Evolutionary conservation across 2,797 vertebrate genomes (phyloP), one percentile per base, ranked within the genome.

Genomic region (Epinephelus malabaricus): DNA sequence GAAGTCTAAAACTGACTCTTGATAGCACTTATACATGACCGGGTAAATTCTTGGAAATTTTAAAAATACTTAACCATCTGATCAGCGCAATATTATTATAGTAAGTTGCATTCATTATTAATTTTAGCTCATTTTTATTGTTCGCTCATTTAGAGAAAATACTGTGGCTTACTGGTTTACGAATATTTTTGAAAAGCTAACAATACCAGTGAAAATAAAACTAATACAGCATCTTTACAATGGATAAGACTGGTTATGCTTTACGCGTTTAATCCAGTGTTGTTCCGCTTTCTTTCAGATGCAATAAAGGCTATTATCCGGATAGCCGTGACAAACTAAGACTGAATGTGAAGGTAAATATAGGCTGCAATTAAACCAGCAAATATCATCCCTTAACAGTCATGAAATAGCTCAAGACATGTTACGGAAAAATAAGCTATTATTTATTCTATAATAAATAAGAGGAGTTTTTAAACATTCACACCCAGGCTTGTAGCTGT

Each of bases 1-100:
- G 60, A 2, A 55, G 45, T 8, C 56, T 54, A 47, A 61, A 79
- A 53, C 11, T 3, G 46, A 74, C 69, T 76, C 30, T 71, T 58
- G 62, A 6, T 30, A 54, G 17, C 30, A 43, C 70, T 69, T 53
- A 55, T 55, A 34, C 34, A 34, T 34, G 34, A 5, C 34, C 23
- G 54, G 12, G 6, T 67, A 46, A 27, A 61, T 59, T 54, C 3
- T 34, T 43, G 1, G 14, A 67, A 34, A 38, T 69, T 45, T 63
- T n/a, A 46, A 2, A 0, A 51, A 34, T 15, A 2, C 1, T 14
- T 2, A 12, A 43, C 2, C 10, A 3, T 54, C 19, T 47, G 3
- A 0, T 30, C 21, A n/a, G 25, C 2, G 10, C 30, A 14, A 10
- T 51, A 25, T 46, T 67, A 25, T 69, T n/a, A 18, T 34, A 5